Evolutionary conservation across 2,888 invertebrate species (phyloP), one percentile per base, ranked within the genome.

Genomic region (Lottia gigantea): DNA sequence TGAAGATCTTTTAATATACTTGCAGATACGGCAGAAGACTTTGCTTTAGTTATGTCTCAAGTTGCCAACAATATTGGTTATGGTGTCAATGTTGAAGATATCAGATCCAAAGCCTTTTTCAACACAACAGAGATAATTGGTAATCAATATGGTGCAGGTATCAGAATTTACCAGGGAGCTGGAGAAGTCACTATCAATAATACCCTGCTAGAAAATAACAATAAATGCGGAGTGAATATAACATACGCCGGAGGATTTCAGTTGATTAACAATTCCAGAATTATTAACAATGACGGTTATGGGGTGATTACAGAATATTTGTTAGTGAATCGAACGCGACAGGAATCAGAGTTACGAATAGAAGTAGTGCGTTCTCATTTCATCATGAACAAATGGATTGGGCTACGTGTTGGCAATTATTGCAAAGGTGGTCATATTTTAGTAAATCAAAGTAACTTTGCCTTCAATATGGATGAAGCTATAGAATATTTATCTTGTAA

Each of bases 131-230:
- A 94, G 0, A 92, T 98, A 66, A 94, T 94, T 0, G 74, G 94
- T 83, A 97, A 97, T 86, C 93, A 77, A 46, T 88, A 97, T 86
- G 93, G 95, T 0, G 96, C 96, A 2, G 98, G 98, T 11, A 76
- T 98, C 4, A 95, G 97, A 83, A 92, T 99, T 1, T 91, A 93
- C 1, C 94, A 93, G 80, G 99, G 98, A 2, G 96, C 95, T 0
- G 96, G 96, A 0, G 97, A 98, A 87, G 92, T 99, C 0, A 97
- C 98, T 87, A 91, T 99, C 3, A 97, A 98, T 25, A 93, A 94
- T 81, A 95, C 96, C 76, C 91, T 93, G 81, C 93, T 99, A 78
- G 94, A 94, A 23, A 94, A 95, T 80, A 99, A 99, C 87, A 75
- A 75, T 19, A 80, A 82, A 46, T 76, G 79, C 83, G 99, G 98